phyloP scores from a whole-genome alignment of 2,888 invertebrate genomes.

The Coenonympha glycerion region DNA sequence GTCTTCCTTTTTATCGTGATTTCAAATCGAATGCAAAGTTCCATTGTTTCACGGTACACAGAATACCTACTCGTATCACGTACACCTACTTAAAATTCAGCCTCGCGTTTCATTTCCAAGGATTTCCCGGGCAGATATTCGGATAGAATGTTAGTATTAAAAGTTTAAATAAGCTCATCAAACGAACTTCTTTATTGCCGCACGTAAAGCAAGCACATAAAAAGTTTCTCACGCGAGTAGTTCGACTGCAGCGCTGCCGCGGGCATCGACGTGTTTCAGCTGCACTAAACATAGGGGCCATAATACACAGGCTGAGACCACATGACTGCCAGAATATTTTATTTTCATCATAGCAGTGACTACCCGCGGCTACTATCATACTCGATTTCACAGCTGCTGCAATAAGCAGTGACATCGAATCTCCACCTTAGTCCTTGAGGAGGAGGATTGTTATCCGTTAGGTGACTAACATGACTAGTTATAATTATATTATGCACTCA shows the following conservation, averaged over 20 bases:
- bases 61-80: no score
- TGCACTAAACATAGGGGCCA: slow-evolving; percentile 21
- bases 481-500: no score
- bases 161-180: slow-evolving; percentile 30
- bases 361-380: no score
- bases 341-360: no score
- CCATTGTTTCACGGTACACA: no score
- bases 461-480: no score
- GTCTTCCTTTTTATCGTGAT: not conserved
- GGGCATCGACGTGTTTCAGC: slow-evolving; percentile 18
- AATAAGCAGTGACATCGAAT: no score
- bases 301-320: no score
- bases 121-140: slow-evolving; percentile 17
- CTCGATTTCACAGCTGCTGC: no score
- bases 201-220: slow-evolving; percentile 30
- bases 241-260: slow-evolving; percentile 16
- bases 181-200: slow-evolving; percentile 25
- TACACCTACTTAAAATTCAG: not conserved
- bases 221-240: slow-evolving; percentile 24
- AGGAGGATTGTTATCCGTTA: no score
- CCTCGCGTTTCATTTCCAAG: slow-evolving; percentile 5
- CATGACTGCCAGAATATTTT: no score
- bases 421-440: no score
- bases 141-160: slow-evolving; percentile 10
- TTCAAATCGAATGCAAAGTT: not conserved